Percentiles rank a stretch among this genome's conserved stretches.
Evolutionary conservation across 2,888 invertebrate species (phyloP).

Genomic region (Plebejus argus): DNA sequence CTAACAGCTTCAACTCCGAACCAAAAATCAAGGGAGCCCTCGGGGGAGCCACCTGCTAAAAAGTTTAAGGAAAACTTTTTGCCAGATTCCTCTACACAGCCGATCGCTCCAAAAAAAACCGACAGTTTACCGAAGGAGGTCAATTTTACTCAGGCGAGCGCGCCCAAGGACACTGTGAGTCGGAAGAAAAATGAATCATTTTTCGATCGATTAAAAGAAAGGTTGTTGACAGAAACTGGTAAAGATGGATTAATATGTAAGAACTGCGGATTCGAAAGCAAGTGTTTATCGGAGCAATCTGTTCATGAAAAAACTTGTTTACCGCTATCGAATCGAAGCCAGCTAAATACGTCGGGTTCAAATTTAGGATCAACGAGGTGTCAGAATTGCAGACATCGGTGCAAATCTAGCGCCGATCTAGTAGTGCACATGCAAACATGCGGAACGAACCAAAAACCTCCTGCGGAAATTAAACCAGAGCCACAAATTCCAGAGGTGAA

Average conservation of each 20-base stretch:
- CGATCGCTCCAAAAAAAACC: constrained; percentile 44
- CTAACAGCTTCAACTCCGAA: constrained; percentile 77
- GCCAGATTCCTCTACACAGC: constrained; percentile 43
- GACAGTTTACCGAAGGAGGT: constrained; percentile 59
- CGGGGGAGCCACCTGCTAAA: constrained; percentile 70
- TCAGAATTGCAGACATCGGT: constrained; percentile 92
- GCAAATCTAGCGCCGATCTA: constrained; percentile 91
- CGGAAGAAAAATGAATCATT: constrained; percentile 88
- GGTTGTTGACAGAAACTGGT: constrained; percentile 83
- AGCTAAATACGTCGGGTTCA: constrained; percentile 64
- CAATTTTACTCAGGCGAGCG: constrained; percentile 55
- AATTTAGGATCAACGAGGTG: constrained; percentile 88
- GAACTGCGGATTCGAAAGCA: constrained; percentile 88
- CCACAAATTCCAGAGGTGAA: constrained; percentile 58
- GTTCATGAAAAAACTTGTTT: constrained; percentile 88
- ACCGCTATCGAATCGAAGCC: constrained; percentile 65
- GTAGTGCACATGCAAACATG: constrained; percentile 88
- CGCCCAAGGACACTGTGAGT: constrained; percentile 56
- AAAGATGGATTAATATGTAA: constrained; percentile 85
- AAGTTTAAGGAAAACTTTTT: constrained; percentile 61
- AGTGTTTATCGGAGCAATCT: constrained; percentile 90
- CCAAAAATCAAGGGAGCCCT: constrained; percentile 53
- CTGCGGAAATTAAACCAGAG: constrained; percentile 53
- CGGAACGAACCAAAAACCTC: constrained; percentile 65
- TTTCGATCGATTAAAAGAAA: constrained; percentile 90